phyloP scores from a whole-genome alignment of 1,140 invertebrate genomes.

The Thaumetopoea pityocampa region DNA sequence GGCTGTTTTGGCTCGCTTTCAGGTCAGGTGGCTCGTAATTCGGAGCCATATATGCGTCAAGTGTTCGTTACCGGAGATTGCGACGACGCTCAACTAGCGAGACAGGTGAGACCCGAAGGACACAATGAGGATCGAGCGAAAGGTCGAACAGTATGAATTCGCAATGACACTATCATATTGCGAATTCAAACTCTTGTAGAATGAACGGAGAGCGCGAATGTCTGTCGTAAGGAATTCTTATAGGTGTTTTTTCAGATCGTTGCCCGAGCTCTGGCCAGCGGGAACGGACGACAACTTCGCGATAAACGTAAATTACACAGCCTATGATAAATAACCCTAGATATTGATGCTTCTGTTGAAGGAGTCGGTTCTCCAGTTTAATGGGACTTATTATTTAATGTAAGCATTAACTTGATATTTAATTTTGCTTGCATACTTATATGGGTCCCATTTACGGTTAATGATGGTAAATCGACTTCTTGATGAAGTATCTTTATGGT shows the following conservation, averaged over 20 bases:
- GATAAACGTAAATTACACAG: conserved; percentile 56
- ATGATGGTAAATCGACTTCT: not conserved
- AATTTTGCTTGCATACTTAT: too few relatives aligned
- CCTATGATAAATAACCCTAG: conserved; percentile 25
- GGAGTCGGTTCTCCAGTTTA: conserved; percentile 1
- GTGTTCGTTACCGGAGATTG: conserved; percentile 88
- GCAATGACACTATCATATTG: conserved; percentile 35
- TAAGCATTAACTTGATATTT: too few relatives aligned
- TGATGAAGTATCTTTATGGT: conserved; percentile 6
- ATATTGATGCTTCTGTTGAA: conserved; percentile 7
- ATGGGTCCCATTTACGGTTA: too few relatives aligned
- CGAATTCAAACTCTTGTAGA: conserved; percentile 50
- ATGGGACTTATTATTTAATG: too few relatives aligned
- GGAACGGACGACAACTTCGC: conserved; percentile 33
- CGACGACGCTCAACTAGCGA: conserved; percentile 79
- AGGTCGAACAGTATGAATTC: conserved; percentile 55
- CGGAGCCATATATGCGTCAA: conserved; percentile 97
- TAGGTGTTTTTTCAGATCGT: conserved; percentile 66
- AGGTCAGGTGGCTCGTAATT: conserved; percentile 89
- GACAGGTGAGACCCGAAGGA: conserved; percentile 72
- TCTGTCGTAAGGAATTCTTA: conserved; percentile 54
- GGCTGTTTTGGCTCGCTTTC: conserved; percentile 50
- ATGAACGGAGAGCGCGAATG: conserved; percentile 2
- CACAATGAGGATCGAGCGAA: not conserved
- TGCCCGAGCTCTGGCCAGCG: conserved; percentile 33